Base-by-base conservation (phyloP, 2,888 invertebrate genomes). In the Malthinus seriepunctatus region DNA sequence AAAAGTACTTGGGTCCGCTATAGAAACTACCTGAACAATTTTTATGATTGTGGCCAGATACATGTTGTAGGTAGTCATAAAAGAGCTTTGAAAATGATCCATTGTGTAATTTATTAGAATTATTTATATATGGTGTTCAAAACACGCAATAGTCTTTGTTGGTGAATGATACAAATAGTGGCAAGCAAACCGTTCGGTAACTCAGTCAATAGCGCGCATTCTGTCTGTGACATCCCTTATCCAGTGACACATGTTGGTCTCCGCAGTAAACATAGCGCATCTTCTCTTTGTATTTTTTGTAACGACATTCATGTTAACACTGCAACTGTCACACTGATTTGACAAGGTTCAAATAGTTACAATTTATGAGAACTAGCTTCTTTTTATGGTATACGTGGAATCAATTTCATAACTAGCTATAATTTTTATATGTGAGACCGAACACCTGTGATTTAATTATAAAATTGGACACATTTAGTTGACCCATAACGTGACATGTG, bases 221-320 rank as follows among this genome's bases (percentile, higher is more conserved):
- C 66, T 66, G 66, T 52, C 35, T 63, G 44, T 56, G 66, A 65
- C 66, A 57, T 63, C 59, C 56, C 56, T 64, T 56, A 63, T 60
- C 59, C 59, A 45, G 57, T 62, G 68, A 74, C 73, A 74, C 70
- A 71, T 73, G 72, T 71, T 51, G 63, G 67, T 62, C 63, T 23
- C 2, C 67, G 66, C 62, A 65, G 68, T 68, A 72, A 71, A 73
- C 69, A 73, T 58, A 67, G 71, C 73, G 71, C 73, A 74, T 74
- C 75, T 71, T 74, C 69, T 67, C 73, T 70, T 75, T 75, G 73
- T 73, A 55, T 68, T 72, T 74, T 73, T 64, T 71, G 68, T 68
- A 66, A 67, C 69, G 68, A 71, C 71, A 71, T 70, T 71, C 64
- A 70, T 70, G 73, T 70, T 73, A 73, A 71, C 73, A 71, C 69